Evolutionary conservation across 2,113 vertebrate genomes (phyloP).

Genomic region (Dromas ardeola): DNA sequence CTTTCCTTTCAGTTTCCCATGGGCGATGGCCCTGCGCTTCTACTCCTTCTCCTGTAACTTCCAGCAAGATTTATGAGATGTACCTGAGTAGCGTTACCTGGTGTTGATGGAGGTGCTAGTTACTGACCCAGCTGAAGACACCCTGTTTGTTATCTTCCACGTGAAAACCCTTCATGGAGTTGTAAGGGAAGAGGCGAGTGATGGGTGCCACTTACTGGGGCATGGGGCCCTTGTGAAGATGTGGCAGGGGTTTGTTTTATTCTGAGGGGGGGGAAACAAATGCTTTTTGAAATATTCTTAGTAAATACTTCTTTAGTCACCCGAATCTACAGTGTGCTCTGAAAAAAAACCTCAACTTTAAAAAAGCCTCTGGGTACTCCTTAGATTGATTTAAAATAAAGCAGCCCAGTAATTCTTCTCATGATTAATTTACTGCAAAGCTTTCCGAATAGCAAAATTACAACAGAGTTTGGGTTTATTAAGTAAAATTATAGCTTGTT

Average conservation of each 20-base stretch:
- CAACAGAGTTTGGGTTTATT: not conserved
- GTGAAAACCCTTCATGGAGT: not conserved
- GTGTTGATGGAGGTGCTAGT: not conserved
- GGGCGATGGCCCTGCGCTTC: not conserved
- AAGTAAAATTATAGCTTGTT: not conserved
- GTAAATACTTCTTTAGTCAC: not conserved
- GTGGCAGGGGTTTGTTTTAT: not conserved
- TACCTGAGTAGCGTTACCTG: not conserved
- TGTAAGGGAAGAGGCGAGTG: not conserved
- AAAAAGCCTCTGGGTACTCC: not conserved
- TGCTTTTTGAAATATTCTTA: not conserved
- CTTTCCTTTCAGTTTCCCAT: not conserved
- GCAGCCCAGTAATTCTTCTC: not conserved
- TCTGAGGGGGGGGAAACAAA: not conserved
- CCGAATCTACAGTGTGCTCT: not conserved
- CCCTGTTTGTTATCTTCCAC: not conserved
- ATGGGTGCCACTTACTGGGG: not conserved
- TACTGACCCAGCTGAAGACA: not conserved
- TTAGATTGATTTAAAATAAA: not conserved
- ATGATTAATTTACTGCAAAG: not conserved
- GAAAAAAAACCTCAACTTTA: not conserved
- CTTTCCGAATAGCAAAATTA: not conserved
- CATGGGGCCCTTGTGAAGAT: not conserved
- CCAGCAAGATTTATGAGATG: not conserved
- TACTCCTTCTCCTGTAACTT: not conserved